Evolutionary conservation across 92 coral and sea anemone genomes (phyloP).

Genomic region (Desmophyllum pertusum): DNA sequence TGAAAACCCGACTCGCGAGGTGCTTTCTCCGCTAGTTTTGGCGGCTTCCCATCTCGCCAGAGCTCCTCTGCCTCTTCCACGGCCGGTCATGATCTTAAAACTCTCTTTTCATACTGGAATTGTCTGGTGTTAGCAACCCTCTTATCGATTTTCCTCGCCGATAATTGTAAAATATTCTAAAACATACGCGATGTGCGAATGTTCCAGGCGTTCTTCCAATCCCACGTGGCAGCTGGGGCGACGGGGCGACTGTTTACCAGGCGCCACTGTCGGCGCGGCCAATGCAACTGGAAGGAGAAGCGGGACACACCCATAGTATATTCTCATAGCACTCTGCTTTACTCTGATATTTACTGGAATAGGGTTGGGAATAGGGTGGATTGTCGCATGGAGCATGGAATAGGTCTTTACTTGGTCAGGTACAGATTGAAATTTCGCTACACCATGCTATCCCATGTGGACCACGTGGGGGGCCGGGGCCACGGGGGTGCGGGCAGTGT

Average conservation of each 20-base stretch:
- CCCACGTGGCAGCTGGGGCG: slow-evolving; percentile 5
- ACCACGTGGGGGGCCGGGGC: too few species aligned
- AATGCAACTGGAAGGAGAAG: too few species aligned
- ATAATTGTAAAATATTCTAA: neutral
- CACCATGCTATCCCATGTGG: too few species aligned
- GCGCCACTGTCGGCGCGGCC: neutral
- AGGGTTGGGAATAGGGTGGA: neutral
- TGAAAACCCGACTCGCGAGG: slow-evolving; percentile 66
- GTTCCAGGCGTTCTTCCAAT: slow-evolving; percentile 40
- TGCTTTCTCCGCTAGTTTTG: slow-evolving; percentile 31
- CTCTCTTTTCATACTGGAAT: neutral
- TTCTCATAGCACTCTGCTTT: too few species aligned
- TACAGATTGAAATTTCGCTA: neutral
- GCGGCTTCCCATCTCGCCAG: slow-evolving; percentile 74
- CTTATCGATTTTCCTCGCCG: neutral
- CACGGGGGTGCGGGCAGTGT: too few species aligned
- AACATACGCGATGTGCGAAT: neutral
- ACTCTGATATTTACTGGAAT: too few species aligned
- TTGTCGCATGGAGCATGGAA: neutral
- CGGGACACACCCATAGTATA: neutral
- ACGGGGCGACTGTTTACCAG: neutral
- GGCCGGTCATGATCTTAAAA: slow-evolving; percentile 67
- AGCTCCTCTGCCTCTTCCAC: slow-evolving; percentile 87
- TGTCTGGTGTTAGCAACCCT: neutral
- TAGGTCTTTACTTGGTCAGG: too few species aligned